Conservation (phyloP, 2,113 vertebrate genomes). For the Crotalus tigris region DNA sequence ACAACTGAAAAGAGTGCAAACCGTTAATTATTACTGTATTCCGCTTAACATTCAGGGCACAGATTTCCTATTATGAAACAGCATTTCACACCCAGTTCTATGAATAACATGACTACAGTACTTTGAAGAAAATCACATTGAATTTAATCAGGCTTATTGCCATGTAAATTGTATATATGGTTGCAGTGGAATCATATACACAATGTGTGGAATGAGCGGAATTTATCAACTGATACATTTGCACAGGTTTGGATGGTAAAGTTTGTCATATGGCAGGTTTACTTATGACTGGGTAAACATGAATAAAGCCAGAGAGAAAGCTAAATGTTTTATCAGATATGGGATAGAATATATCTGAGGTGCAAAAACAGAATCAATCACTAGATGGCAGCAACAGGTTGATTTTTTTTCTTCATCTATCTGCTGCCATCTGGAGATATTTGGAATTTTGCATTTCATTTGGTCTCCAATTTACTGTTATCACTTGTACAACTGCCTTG, state of each 20-base stretch:
- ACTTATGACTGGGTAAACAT: background rate
- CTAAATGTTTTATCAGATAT: background rate
- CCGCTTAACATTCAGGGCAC: background rate
- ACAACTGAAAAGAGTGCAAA: background rate
- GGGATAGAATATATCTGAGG: background rate
- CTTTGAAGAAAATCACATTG: background rate
- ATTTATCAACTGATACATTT: background rate
- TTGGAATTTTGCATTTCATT: background rate
- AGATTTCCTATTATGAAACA: background rate
- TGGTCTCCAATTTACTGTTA: too few relatives aligned
- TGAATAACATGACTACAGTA: background rate
- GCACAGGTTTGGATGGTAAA: background rate
- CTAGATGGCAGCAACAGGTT: background rate
- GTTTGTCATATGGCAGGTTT: background rate
- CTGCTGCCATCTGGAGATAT: background rate
- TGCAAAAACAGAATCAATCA: background rate
- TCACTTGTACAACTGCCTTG: too few relatives aligned
- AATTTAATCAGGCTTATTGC: background rate
- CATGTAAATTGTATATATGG: background rate
- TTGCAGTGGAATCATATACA: background rate
- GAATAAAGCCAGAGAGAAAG: background rate
- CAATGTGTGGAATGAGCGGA: background rate
- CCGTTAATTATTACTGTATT: constrained; percentile 1
- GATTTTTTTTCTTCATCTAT: background rate
- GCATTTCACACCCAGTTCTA: background rate